Conservation (phyloP, 1,140 invertebrate genomes). For the Glossosoma conforme region DNA sequence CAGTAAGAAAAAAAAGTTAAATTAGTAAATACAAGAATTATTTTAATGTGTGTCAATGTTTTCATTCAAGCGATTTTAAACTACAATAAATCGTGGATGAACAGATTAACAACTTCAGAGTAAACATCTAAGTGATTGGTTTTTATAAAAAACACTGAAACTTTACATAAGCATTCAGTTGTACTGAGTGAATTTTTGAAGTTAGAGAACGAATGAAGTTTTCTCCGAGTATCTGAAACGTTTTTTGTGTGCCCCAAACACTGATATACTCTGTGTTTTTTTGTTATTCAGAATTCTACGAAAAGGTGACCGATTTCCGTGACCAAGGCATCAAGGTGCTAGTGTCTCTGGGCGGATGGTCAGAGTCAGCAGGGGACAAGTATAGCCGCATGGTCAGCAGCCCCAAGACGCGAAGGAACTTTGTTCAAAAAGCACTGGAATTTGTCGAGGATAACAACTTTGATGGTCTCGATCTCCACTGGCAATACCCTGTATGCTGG, state of each 20-base stretch:
- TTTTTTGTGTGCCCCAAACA: background rate
- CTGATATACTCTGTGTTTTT: too few species aligned
- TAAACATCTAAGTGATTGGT: too few species aligned
- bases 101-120: too few species aligned
- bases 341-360: constrained; percentile 86
- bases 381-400: constrained; percentile 80
- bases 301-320: constrained; percentile 70
- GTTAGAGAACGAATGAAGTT: too few species aligned
- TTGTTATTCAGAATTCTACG: constrained; percentile 66
- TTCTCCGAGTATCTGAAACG: background rate
- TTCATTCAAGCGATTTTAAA: too few species aligned
- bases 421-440: constrained; percentile 68
- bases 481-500: constrained; percentile 91
- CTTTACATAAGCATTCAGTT: too few species aligned
- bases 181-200: too few species aligned
- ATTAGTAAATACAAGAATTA: too few species aligned
- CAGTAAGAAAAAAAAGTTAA: too few species aligned
- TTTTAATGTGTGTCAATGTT: too few species aligned
- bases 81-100: too few species aligned
- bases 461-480: constrained; percentile 83
- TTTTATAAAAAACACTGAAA: too few species aligned
- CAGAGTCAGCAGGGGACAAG: constrained; percentile 80
- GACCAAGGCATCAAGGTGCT: constrained; percentile 70
- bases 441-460: constrained; percentile 77
- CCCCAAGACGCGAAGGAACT: constrained; percentile 61